Conservation (phyloP, 2,113 vertebrate genomes). For the Lagenorhynchus albirostris region DNA sequence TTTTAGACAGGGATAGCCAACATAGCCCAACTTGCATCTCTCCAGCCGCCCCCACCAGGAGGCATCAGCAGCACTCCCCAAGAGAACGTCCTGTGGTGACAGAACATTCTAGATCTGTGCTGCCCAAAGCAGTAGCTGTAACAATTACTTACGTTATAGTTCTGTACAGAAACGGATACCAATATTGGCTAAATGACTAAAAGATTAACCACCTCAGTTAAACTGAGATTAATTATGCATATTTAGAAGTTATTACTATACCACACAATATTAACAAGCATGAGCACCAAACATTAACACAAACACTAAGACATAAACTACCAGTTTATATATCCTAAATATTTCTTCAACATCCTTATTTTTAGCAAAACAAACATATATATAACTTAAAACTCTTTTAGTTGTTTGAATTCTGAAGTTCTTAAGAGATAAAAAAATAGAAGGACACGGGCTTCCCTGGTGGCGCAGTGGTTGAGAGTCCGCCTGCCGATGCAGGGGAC, state of each 20-base stretch:
- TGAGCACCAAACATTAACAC: constrained; percentile 17
- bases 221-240: not conserved
- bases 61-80: not conserved
- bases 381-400: constrained; percentile 50
- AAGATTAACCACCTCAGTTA: constrained; percentile 23
- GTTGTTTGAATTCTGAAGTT: not conserved
- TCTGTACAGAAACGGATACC: not conserved
- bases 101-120: not conserved
- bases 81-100: no score
- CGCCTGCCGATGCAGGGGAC: no score
- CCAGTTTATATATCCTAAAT: not conserved
- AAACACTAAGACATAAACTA: not conserved
- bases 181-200: not conserved
- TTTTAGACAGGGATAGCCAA: not conserved
- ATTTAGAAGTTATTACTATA: constrained; percentile 26
- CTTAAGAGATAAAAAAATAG: constrained; percentile 17
- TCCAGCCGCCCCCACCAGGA: no score
- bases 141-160: not conserved
- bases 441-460: not conserved
- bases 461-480: no score
- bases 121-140: not conserved
- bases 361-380: not conserved
- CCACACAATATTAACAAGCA: constrained; percentile 3
- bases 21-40: accelerated
- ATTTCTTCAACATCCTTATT: constrained; percentile 1